A percentile compares a stretch with the other conserved stretches of the same genome.
Evolutionary conservation across 2,113 vertebrate genomes (phyloP).

Genomic region (Tautogolabrus adspersus): DNA sequence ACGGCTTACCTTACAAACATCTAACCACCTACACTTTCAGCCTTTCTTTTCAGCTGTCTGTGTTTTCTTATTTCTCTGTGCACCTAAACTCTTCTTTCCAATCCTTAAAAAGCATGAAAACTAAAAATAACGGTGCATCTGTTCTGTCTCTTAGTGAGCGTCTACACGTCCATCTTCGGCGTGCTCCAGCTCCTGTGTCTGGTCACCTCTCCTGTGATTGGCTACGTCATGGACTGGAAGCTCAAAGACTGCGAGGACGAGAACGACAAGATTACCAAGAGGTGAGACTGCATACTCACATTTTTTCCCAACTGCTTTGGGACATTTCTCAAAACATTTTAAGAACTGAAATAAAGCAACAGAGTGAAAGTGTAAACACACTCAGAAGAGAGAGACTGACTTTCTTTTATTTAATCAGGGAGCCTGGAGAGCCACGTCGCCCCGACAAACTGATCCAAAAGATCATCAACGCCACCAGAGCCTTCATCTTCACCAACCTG

Average conservation of each 20-base stretch:
- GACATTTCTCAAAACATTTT: background rate
- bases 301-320: background rate
- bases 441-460: slow-evolving; percentile 93
- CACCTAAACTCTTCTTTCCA: background rate
- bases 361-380: no score
- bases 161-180: slow-evolving; percentile 97
- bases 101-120: background rate
- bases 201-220: slow-evolving; percentile 94
- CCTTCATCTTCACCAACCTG: slow-evolving; percentile 96
- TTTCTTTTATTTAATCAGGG: slow-evolving; percentile 74
- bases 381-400: no score
- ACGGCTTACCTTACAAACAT: slow-evolving; percentile 31
- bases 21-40: background rate
- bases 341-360: no score
- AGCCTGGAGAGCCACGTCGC: slow-evolving; percentile 86
- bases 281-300: slow-evolving; percentile 73
- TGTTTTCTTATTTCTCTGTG: slow-evolving; percentile 2
- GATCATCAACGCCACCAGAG: slow-evolving; percentile 91
- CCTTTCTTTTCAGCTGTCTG: slow-evolving; percentile 13
- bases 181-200: slow-evolving; percentile 95
- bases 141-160: slow-evolving; percentile 85
- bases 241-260: slow-evolving; percentile 93
- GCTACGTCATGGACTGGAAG: slow-evolving; percentile 97
- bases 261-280: slow-evolving; percentile 82
- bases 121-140: background rate